Conservation (phyloP, 2,797 vertebrate genomes). For the Hypotaenidia okinawae region DNA sequence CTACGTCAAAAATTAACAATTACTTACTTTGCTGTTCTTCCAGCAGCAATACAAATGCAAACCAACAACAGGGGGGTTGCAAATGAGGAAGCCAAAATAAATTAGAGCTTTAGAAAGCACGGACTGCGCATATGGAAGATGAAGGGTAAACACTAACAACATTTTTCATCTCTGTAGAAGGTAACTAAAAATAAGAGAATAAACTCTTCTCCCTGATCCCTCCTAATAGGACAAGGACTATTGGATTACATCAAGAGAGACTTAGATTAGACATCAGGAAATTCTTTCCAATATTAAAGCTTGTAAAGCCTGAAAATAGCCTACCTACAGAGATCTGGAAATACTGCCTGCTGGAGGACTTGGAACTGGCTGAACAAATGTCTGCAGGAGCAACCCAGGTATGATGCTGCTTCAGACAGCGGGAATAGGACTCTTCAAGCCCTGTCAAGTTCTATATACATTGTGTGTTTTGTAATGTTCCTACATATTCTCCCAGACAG, state of each 20-base stretch:
- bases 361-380: background rate
- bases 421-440: background rate
- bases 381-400: background rate
- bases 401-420: background rate
- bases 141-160: background rate
- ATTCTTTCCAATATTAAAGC: conserved; percentile 4
- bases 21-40: background rate
- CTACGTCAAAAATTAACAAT: background rate
- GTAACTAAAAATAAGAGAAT: background rate
- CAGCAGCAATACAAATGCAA: background rate
- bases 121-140: background rate
- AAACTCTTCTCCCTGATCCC: background rate
- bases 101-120: background rate
- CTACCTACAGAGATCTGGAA: background rate
- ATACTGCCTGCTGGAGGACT: background rate
- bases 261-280: background rate
- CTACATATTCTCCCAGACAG: background rate
- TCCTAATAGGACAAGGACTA: background rate
- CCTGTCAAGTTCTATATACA: background rate
- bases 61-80: background rate
- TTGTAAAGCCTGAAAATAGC: conserved; percentile 6
- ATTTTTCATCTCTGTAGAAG: background rate
- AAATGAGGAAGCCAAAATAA: background rate
- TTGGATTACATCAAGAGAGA: background rate
- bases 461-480: background rate